Evolutionary conservation across 2,113 vertebrate species (phyloP), one percentile per base, ranked within the genome.

Genomic region (Meles meles): DNA sequence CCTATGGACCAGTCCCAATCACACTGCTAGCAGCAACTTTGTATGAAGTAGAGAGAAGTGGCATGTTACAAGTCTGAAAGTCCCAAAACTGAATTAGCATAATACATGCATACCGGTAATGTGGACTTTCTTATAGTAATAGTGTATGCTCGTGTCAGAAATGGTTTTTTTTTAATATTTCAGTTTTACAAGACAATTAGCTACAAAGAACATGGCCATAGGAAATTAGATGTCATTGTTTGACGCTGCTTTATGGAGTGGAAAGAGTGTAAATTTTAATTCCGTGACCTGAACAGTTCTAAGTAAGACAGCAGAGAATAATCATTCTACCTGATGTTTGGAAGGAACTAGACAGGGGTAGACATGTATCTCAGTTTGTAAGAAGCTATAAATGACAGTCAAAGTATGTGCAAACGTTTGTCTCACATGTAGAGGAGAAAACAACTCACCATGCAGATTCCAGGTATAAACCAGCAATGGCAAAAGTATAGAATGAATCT

Each of bases 151-250:
- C 55, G n/a, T 57, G 37, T 94, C 74, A 79, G 47, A 91, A 84
- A 59, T 6, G 9, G 3, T 15, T 55, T 65, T 87, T 59, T 23
- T 11, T 95, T 8, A 85, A 23, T 52, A 82, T 95, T 93, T 93
- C 39, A 42, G 83, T 94, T 84, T 85, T 97, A 92, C 2, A 92
- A 90, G 74, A 93, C 17, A 86, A 72, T 91, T 65, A 93, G 31
- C 84, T 80, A n/a, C 87, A 90, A 71, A 86, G 37, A 92, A 96
- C 88, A 96, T 6, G 59, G 59, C 17, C 69, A 59, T 67, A 95
- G 90, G 84, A 98, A 96, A 96, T 90, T 61, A 94, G 67, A 27
- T 88, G 83, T 79, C 95, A 96, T 88, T 77, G 65, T 89, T 80
- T 93, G 90, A 94, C 0, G 25, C 47, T 97, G n/a, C 81, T 52